These are phyloP conservation scores for Apostichopus californicus DNA, from an alignment of 35 echinoderm and acorn worm genomes.

Conservation along the genomic window DNA sequence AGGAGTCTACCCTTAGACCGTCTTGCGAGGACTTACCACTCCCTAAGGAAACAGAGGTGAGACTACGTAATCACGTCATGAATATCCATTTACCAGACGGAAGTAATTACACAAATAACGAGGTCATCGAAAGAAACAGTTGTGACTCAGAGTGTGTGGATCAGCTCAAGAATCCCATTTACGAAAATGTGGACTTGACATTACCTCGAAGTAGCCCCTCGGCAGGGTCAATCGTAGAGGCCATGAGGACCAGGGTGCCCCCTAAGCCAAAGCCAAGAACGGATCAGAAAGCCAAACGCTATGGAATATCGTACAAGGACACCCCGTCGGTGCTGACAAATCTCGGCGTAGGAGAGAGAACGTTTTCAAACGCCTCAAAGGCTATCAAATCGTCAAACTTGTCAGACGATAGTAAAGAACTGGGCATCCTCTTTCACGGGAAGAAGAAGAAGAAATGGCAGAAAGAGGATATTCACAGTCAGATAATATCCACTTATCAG, in stretches of 20 bases:
- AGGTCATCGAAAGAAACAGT: slow-evolving; percentile 24
- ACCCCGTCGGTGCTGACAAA: slow-evolving; percentile 58
- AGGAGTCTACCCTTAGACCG: slow-evolving; percentile 56
- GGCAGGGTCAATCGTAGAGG: slow-evolving; percentile 70
- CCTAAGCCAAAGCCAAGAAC: slow-evolving; percentile 60
- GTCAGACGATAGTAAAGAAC: slow-evolving; percentile 56
- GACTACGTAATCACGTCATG: slow-evolving; percentile 24
- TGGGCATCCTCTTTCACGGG: slow-evolving; percentile 51
- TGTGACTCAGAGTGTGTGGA: background rate
- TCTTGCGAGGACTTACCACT: slow-evolving; percentile 33
- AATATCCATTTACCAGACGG: slow-evolving; percentile 33
- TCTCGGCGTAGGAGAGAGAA: background rate
- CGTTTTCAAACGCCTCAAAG: slow-evolving; percentile 53
- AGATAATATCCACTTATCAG: slow-evolving; percentile 78
- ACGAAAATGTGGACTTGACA: slow-evolving; percentile 78
- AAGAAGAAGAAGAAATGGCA: slow-evolving; percentile 63
- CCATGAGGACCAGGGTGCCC: slow-evolving; percentile 62
- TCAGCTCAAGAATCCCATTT: slow-evolving; percentile 41
- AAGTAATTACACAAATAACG: slow-evolving; percentile 39
- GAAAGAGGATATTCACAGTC: slow-evolving; percentile 66
- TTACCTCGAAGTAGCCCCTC: slow-evolving; percentile 28
- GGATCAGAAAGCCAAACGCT: slow-evolving; percentile 73
- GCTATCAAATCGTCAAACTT: slow-evolving; percentile 37
- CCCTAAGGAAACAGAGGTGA: slow-evolving; percentile 18
- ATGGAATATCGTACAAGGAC: slow-evolving; percentile 79